Evolutionary conservation across 2,113 vertebrate species (phyloP).

Genomic region (Chlamydotis undulata): DNA sequence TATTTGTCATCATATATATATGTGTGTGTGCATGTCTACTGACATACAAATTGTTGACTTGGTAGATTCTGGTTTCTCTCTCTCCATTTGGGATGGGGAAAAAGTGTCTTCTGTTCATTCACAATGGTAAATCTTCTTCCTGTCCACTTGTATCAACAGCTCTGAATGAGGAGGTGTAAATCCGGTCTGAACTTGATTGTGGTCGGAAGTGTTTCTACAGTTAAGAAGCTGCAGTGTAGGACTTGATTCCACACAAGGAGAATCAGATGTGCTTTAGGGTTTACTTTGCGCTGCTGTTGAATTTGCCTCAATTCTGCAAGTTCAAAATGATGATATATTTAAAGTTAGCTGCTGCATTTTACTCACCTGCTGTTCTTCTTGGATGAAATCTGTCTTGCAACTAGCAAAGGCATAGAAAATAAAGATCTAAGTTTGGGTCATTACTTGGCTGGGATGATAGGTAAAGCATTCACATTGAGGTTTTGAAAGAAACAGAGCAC

Average conservation of each 20-base stretch:
- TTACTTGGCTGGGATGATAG: background rate
- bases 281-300: background rate
- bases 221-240: background rate
- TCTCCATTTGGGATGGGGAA: background rate
- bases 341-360: background rate
- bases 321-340: background rate
- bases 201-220: slow-evolving; percentile 5
- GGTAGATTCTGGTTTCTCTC: slow-evolving; percentile 8
- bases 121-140: background rate
- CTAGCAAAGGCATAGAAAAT: background rate
- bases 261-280: slow-evolving; percentile 8
- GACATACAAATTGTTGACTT: background rate
- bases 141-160: background rate
- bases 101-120: background rate
- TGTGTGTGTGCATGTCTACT: background rate
- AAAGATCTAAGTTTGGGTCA: background rate
- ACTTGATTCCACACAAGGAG: slow-evolving; percentile 12
- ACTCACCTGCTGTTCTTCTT: background rate
- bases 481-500: background rate
- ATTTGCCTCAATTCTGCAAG: background rate
- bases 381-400: background rate
- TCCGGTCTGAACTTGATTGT: background rate
- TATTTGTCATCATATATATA: background rate
- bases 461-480: background rate
- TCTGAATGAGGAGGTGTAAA: background rate